Evolutionary conservation across 1,140 invertebrate genomes (phyloP).

Genomic region (Drosophila suzukii): DNA sequence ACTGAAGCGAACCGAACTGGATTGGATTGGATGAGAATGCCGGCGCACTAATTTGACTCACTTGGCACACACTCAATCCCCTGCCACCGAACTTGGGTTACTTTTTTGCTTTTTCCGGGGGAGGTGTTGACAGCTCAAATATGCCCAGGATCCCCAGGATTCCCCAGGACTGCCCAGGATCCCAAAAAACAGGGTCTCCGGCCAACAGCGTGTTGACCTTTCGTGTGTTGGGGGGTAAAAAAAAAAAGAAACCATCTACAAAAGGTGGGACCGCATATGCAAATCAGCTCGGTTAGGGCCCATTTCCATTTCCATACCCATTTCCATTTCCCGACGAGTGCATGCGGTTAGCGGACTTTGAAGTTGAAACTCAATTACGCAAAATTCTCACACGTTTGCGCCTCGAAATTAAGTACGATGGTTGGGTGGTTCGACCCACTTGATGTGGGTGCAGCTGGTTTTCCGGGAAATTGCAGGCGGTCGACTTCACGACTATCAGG

Average conservation of each 20-base stretch:
- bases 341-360: slow-evolving; percentile 77
- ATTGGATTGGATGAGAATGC: slow-evolving; percentile 4
- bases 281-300: slow-evolving; percentile 55
- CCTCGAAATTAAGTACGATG: slow-evolving; percentile 18
- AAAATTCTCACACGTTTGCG: slow-evolving; percentile 81
- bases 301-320: slow-evolving; percentile 11
- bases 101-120: slow-evolving; percentile 9
- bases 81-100: slow-evolving; percentile 2
- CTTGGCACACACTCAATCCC: slow-evolving; percentile 37
- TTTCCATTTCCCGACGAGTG: slow-evolving; percentile 53
- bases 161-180: too few species aligned
- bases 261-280: slow-evolving; percentile 65
- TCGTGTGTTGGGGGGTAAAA: background rate
- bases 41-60: slow-evolving; percentile 48
- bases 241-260: slow-evolving; percentile 11
- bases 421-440: slow-evolving; percentile 11
- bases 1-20: slow-evolving; percentile 5
- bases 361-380: slow-evolving; percentile 81
- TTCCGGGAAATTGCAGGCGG: slow-evolving; percentile 4
- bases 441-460: slow-evolving; percentile 71
- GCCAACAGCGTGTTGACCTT: slow-evolving; percentile 61
- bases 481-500: slow-evolving; percentile 51
- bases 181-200: slow-evolving; percentile 5
- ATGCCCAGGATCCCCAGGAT: slow-evolving; percentile 38
- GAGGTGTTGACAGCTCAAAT: slow-evolving; percentile 78